Evolutionary conservation across 2,888 invertebrate species (phyloP).

Genomic region (Exephanes ischioxanthus): DNA sequence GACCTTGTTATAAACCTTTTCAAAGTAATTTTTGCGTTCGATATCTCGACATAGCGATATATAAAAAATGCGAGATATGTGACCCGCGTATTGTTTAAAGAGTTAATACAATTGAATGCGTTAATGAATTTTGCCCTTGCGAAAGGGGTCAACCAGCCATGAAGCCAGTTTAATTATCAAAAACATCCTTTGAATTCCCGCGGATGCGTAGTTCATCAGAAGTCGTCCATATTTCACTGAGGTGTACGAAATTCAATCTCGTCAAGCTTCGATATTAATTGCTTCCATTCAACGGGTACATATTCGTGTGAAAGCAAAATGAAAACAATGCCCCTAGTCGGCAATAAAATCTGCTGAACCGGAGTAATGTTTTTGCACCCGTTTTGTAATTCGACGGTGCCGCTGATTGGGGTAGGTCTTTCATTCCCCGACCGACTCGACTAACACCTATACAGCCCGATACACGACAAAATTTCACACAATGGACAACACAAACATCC

Average conservation of each 20-base stretch:
- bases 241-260: background rate
- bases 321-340: background rate
- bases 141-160: no score
- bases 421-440: background rate
- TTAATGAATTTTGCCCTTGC: no score
- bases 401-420: slow-evolving; percentile 12
- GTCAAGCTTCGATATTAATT: background rate
- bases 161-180: background rate
- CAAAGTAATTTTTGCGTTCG: no score
- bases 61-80: no score
- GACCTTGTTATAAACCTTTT: no score
- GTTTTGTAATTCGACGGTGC: background rate
- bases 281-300: background rate
- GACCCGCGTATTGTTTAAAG: no score
- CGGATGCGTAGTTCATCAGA: background rate
- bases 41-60: no score
- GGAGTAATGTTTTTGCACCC: background rate
- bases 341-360: background rate
- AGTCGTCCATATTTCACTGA: background rate
- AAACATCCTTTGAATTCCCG: background rate
- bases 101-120: no score
- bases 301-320: background rate
- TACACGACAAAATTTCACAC: background rate
- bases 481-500: slow-evolving; percentile 21
- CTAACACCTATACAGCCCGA: background rate